These are phyloP conservation scores for Cricetomys ansorgei DNA, from an alignment of 2,113 vertebrate genomes.

Conservation along the genomic window DNA sequence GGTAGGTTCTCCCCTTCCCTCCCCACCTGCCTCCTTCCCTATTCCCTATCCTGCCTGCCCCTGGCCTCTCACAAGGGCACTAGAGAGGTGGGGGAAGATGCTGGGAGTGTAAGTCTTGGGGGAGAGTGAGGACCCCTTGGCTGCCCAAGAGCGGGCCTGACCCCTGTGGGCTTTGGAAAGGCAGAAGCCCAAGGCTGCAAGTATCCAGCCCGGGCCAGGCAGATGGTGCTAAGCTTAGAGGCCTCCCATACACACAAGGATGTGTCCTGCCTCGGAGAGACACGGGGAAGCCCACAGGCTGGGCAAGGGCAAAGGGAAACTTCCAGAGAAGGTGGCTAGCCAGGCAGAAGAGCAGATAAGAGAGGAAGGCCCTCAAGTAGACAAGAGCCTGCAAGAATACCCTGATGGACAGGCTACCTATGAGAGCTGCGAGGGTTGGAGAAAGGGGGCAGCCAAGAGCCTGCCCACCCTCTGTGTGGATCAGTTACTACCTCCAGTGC, in stretches of 20 bases:
- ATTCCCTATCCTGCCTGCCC: not conserved
- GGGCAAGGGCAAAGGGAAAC: not conserved
- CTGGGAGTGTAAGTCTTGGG: not conserved
- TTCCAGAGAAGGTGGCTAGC: not conserved
- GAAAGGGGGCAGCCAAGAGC: not conserved
- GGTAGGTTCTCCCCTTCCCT: not conserved
- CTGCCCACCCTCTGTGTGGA: not conserved
- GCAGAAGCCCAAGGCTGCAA: not conserved
- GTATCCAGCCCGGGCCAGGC: not conserved
- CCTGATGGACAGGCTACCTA: not conserved
- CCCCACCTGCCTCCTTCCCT: not conserved
- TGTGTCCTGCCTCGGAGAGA: not conserved
- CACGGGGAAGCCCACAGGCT: not conserved
- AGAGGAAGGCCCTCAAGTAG: not conserved
- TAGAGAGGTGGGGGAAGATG: not conserved
- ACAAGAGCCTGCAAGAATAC: not conserved
- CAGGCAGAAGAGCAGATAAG: not conserved
- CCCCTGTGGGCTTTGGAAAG: not conserved
- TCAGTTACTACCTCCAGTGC: not conserved
- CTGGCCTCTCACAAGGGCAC: not conserved
- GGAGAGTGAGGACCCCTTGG: not conserved
- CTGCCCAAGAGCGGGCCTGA: not conserved
- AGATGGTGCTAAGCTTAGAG: not conserved
- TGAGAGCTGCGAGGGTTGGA: not conserved
- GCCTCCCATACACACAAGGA: not conserved